Base-by-base conservation (phyloP, 37 sponge, comb jelly and placozoan species). In the Haliclona indistincta region DNA sequence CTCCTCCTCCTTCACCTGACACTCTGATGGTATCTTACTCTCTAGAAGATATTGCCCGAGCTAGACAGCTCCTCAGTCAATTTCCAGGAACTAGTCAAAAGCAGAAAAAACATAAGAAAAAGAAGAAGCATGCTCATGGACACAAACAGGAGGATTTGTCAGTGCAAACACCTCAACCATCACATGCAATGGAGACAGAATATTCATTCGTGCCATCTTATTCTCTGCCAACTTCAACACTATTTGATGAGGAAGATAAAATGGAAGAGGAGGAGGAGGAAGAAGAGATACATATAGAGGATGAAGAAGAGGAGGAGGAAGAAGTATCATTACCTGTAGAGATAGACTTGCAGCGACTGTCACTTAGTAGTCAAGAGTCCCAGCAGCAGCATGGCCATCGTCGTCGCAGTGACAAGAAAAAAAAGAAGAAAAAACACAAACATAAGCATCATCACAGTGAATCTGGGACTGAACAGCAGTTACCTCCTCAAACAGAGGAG, bases 371-470 rank as follows among this genome's bases (percentile, higher is more conserved):
- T 17, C 10, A 47, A 47, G 49, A 47, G 49, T 47, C 49, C 13
- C 49, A 8, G 8, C 13, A 8, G 8, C 49, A 47, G 49, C 8
- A 13, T 13, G 49, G 49, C 13, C 8, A 47, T 17, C 49, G 49
- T 8, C 49, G 49, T 17, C 49, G 13, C 13, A 17, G 13, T 47
- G n/a, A 58, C 6, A 58, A 58, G n/a, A 58, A 58, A 20, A 58
- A 58, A n/a, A 58, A 58, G 28, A 58, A 58, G n/a, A 20, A 20
- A n/a, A 58, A 58, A 20, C 60, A 58, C 25, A 58, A 58, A 58
- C 60, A 58, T 58, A 11, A 20, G 6, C 28, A 20, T 7, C 60
- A 58, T 58, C 26, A n/a, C 25, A 20, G n/a, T n/a, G n/a, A n/a
- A n/a, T n/a, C n/a, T n/a, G n/a, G n/a, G n/a, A n/a, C n/a, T n/a